phyloP scores from a whole-genome alignment of 2,888 invertebrate species.

The Catotricha subobsoleta region DNA sequence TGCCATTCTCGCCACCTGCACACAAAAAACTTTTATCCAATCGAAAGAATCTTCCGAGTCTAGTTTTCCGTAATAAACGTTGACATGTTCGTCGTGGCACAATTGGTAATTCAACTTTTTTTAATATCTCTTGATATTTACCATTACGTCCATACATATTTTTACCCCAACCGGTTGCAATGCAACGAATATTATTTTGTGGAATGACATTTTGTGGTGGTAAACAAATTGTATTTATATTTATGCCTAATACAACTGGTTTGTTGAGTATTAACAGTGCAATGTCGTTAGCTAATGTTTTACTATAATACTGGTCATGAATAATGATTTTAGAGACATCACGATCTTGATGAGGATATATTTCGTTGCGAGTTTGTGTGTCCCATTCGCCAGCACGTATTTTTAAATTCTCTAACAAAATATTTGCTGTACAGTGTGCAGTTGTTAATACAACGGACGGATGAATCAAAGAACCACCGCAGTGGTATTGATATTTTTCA shows the following conservation, averaged over 20 bases:
- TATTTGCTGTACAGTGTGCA: background rate
- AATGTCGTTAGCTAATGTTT: slow-evolving; percentile 52
- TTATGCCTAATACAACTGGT: slow-evolving; percentile 42
- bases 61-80: slow-evolving; percentile 34
- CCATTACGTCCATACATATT: slow-evolving; percentile 29
- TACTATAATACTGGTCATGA: slow-evolving; percentile 35
- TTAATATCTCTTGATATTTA: slow-evolving; percentile 37
- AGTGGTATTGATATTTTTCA: slow-evolving; percentile 58
- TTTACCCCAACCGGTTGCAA: slow-evolving; percentile 56
- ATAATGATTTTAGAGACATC: slow-evolving; percentile 27
- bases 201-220: slow-evolving; percentile 28
- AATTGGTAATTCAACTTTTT: slow-evolving; percentile 46
- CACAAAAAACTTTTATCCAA: slow-evolving; percentile 50
- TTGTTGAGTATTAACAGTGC: slow-evolving; percentile 45
- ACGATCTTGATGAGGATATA: slow-evolving; percentile 48
- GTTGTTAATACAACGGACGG: slow-evolving; percentile 54
- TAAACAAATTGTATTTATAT: slow-evolving; percentile 23
- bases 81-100: slow-evolving; percentile 32
- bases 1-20: slow-evolving; percentile 56
- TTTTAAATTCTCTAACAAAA: slow-evolving; percentile 17
- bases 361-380: slow-evolving; percentile 47
- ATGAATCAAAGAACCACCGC: slow-evolving; percentile 66
- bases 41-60: slow-evolving; percentile 41
- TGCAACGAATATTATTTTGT: slow-evolving; percentile 33
- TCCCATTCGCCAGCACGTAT: slow-evolving; percentile 66